phyloP scores from a whole-genome alignment of 2,888 invertebrate species.

The Phyllotreta cruciferae region DNA sequence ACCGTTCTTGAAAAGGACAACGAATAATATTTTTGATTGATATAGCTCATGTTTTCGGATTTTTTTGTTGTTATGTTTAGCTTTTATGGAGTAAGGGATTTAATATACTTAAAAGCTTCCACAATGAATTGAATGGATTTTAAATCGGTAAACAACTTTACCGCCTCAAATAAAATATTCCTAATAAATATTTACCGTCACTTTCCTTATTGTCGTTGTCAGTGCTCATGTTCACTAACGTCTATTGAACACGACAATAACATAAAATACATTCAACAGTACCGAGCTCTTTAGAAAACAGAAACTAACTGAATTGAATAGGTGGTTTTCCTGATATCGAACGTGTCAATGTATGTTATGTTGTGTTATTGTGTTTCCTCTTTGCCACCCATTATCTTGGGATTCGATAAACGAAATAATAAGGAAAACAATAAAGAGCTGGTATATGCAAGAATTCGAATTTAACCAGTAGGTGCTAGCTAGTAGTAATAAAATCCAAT shows the following conservation, averaged over 20 bases:
- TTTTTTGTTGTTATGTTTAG: too few species aligned
- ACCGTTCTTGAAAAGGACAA: too few species aligned
- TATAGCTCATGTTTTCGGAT: too few species aligned
- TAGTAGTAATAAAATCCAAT: too few species aligned
- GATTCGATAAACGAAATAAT: constrained; percentile 13
- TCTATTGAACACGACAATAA: constrained; percentile 3
- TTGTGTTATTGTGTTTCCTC: constrained; percentile 9
- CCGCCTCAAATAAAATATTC: too few species aligned
- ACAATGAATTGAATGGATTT: too few species aligned
- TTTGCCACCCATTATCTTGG: constrained; percentile 6
- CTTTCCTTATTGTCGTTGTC: constrained; percentile 3
- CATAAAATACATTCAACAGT: constrained; percentile 2
- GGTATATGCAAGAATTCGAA: too few species aligned
- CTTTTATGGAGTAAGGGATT: too few species aligned
- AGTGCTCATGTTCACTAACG: background rate
- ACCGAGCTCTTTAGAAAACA: constrained; percentile 2
- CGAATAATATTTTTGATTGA: too few species aligned
- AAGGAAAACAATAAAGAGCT: background rate
- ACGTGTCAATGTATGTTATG: constrained; percentile 3
- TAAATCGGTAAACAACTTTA: too few species aligned
- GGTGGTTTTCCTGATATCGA: constrained; percentile 17
- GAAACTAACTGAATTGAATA: constrained; percentile 13
- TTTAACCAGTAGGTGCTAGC: too few species aligned
- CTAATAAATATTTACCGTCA: constrained; percentile 14
- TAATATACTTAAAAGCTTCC: too few species aligned